Evolutionary conservation across 2,113 vertebrate genomes (phyloP).

Genomic region (Pelobates fuscus): DNA sequence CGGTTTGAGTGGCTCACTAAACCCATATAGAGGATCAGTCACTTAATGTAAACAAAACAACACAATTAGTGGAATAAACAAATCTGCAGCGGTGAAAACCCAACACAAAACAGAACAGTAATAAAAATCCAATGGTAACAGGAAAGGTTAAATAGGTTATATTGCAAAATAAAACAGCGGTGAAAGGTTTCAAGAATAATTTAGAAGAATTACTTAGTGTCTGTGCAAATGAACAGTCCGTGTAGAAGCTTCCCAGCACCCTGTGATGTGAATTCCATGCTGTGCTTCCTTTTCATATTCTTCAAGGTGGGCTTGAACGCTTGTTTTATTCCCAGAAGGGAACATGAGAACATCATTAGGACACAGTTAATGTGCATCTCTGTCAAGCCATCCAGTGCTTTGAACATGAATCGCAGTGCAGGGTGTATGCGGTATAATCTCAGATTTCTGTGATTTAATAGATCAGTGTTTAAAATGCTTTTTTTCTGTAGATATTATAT

Average conservation of each 20-base stretch:
- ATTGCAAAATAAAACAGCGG: not conserved
- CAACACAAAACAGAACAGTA: no score
- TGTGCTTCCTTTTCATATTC: slow-evolving; percentile 1
- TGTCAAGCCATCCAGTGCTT: not conserved
- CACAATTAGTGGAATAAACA: no score
- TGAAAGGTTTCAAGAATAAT: not conserved
- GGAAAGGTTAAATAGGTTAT: not conserved
- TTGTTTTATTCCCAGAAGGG: slow-evolving; percentile 3
- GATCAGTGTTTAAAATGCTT: no score
- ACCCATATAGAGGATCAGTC: no score
- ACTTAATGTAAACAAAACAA: no score
- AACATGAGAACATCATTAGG: not conserved
- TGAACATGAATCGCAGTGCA: not conserved
- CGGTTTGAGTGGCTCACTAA: no score
- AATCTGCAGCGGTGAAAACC: no score
- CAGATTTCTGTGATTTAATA: no score
- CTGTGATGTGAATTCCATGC: not conserved
- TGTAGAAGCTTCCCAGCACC: not conserved
- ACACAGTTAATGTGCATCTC: not conserved
- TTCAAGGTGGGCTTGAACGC: not conserved
- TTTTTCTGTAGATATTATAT: not conserved
- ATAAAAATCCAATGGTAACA: not conserved
- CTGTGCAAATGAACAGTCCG: not conserved
- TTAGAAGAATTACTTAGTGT: not conserved
- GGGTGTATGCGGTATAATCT: no score